Conservation (phyloP, 2,797 vertebrate species). For the Leptoclinus maculatus region DNA sequence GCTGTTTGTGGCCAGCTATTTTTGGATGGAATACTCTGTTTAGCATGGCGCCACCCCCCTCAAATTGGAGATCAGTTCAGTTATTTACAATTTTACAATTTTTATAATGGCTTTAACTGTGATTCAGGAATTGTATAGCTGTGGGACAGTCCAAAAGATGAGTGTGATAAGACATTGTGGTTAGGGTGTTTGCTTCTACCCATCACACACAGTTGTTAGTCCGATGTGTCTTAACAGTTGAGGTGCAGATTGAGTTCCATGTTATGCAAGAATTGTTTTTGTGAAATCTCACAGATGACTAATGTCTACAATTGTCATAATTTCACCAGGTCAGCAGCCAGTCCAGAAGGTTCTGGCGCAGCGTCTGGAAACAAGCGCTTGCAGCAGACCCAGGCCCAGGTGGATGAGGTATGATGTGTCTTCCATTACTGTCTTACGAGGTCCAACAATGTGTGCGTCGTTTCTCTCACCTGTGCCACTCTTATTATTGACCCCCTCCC, state of each 20-base stretch:
- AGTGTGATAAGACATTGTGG: not conserved
- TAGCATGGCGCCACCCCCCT: not conserved
- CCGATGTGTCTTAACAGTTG: not conserved
- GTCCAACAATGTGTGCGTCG: not conserved
- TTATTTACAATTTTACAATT: not conserved
- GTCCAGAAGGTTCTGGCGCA: slow-evolving; percentile 75
- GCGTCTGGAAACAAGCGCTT: slow-evolving; percentile 85
- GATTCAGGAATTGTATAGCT: not conserved
- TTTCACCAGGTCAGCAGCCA: slow-evolving; percentile 71
- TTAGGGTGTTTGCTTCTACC: not conserved
- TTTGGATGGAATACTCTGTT: not conserved
- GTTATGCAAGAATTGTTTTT: not conserved
- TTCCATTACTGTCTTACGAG: not conserved
- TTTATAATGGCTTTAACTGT: not conserved
- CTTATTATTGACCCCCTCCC: slow-evolving; percentile 12
- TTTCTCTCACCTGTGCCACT: not conserved
- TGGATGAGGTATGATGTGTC: slow-evolving; percentile 86
- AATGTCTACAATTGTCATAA: slow-evolving; percentile 12
- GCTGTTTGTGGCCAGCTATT: no score
- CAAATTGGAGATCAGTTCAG: not conserved
- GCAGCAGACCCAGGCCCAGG: slow-evolving; percentile 92
- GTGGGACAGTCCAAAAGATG: not conserved
- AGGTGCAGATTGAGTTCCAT: not conserved
- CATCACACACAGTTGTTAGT: not conserved
- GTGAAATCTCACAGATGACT: not conserved